Conservation (phyloP, 2,888 invertebrate species). For the Lasioglossum villosulum region DNA sequence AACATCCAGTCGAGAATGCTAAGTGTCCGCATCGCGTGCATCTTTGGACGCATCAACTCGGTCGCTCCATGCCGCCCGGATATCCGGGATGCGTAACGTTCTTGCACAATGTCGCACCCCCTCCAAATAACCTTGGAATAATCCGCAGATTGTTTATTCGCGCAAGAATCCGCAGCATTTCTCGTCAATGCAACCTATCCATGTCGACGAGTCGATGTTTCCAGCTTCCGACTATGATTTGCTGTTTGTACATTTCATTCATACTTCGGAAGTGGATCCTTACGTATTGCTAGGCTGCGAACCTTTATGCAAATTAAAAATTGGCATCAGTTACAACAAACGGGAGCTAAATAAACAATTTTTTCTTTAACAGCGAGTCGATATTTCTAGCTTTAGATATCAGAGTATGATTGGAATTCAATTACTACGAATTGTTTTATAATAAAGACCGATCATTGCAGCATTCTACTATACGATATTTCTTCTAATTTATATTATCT, state of each 20-base stretch:
- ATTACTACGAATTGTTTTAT: too few species aligned
- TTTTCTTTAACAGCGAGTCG: too few species aligned
- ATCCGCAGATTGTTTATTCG: slow-evolving; percentile 31
- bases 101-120: slow-evolving; percentile 49
- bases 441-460: too few species aligned
- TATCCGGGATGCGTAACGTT: slow-evolving; percentile 59
- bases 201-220: background rate
- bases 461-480: too few species aligned
- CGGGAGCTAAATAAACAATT: background rate
- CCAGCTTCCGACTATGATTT: background rate
- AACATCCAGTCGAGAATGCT: slow-evolving; percentile 28
- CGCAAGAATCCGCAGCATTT: background rate
- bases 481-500: too few species aligned
- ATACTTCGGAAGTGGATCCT: background rate
- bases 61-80: slow-evolving; percentile 39
- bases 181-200: background rate
- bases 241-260: background rate
- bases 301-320: background rate
- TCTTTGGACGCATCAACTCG: slow-evolving; percentile 31
- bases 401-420: too few species aligned
- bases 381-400: too few species aligned
- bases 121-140: slow-evolving; percentile 37
- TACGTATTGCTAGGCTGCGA: background rate
- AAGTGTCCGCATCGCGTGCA: slow-evolving; percentile 49
- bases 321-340: background rate